Conservation (phyloP, 1,140 invertebrate species). For the Brachionus angularis region DNA sequence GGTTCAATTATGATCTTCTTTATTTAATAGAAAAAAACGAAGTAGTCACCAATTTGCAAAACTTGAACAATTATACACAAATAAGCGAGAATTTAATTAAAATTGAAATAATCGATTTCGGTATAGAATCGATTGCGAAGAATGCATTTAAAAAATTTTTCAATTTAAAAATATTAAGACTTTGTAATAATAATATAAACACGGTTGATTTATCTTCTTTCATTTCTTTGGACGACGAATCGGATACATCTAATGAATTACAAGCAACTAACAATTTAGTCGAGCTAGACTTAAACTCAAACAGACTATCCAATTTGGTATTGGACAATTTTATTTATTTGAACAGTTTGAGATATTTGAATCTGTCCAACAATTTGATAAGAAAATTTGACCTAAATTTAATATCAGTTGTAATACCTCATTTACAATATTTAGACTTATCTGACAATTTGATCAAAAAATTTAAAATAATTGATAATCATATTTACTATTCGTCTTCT, state of each 20-base stretch:
- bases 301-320: constrained; percentile 3
- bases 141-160: constrained; percentile 13
- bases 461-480: constrained; percentile 22
- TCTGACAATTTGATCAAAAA: constrained; percentile 22
- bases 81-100: background rate
- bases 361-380: background rate
- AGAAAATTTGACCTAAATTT: constrained; percentile 13
- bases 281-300: constrained; percentile 11
- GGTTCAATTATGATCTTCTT: background rate
- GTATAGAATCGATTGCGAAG: constrained; percentile 2
- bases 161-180: constrained; percentile 1
- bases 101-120: constrained; percentile 15
- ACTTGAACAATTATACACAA: background rate
- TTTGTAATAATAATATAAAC: background rate
- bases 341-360: constrained; percentile 9
- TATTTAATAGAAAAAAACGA: constrained; percentile 1
- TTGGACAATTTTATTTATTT: constrained; percentile 24
- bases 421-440: constrained; percentile 19
- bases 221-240: no score
- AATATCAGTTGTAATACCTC: constrained; percentile 6
- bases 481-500: constrained; percentile 16
- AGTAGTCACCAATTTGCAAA: constrained; percentile 9
- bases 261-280: background rate
- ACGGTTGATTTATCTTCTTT: constrained; percentile 15
- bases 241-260: background rate